Evolutionary conservation across 2,888 invertebrate species (phyloP), one percentile per base, ranked within the genome.

Genomic region (Caenorhabditis afra): DNA sequence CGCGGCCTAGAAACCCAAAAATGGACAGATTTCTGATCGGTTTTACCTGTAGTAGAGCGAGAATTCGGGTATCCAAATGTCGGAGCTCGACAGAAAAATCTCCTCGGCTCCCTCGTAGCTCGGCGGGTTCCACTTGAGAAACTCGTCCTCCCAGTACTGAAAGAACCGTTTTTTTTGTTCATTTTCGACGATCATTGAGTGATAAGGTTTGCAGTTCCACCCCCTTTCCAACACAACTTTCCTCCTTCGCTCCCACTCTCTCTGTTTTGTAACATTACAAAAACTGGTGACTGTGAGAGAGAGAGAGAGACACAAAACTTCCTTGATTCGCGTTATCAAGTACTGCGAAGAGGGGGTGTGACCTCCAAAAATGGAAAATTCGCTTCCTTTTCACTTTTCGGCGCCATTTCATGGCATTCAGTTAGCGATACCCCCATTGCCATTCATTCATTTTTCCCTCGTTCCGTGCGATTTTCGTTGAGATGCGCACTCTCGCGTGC

Each of bases 61-160:
- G 55, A 90, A 86, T 73, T 90, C 89, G 10, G 90, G 90, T 44
- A 88, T 87, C 90, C 90, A 90, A 45, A 90, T 85, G 65, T 88
- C 88, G 10, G 79, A 78, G 8, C 87, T 86, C 0, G 87, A 83
- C 29, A 90, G 74, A 55, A 90, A 90, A 35, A 90, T 88, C 58
- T 90, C 88, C 29, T 80, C 83, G 8, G 90, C 86, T 18, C 88
- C 89, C 55, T 90, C 88, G 77, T 89, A 90, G 39, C 85, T 80
- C n/a, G 81, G 82, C 16, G 90, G 90, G 52, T 87, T 79, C 90
- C 90, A 90, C 65, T 85, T 85, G 16, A 90, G 83, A 67, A 86
- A 89, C 47, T 87, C 87, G 77, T 90, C 90, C 55, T 87, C 83
- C 90, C 90, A 90, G 66, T 87, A 89, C 90, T 90, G 84, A 64